Evolutionary conservation across 2,888 invertebrate species (phyloP).

Genomic region (Chrysodeixis includens): DNA sequence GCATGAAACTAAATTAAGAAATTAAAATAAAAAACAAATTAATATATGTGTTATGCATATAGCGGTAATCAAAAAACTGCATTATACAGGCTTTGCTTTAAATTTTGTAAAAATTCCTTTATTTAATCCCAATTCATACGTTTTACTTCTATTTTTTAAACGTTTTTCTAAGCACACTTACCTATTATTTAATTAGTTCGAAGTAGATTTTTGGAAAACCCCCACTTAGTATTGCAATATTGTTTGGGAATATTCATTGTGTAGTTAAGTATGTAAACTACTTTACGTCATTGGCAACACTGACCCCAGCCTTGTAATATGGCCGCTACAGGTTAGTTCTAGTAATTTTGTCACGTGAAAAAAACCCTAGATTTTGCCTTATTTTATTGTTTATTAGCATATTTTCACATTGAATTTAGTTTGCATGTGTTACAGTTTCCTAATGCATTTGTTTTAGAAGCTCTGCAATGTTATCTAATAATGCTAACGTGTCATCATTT

Average conservation of each 20-base stretch:
- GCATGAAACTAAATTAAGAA: too few species aligned
- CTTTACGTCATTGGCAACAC: slow-evolving; percentile 80
- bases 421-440: slow-evolving; percentile 59
- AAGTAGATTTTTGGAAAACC: not conserved
- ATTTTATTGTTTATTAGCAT: slow-evolving; percentile 59
- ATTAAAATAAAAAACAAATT: too few species aligned
- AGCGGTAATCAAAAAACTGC: too few species aligned
- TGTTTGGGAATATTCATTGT: slow-evolving; percentile 26
- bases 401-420: slow-evolving; percentile 60
- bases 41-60: too few species aligned
- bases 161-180: too few species aligned
- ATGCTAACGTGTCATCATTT: slow-evolving; percentile 89
- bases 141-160: too few species aligned
- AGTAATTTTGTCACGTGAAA: slow-evolving; percentile 88
- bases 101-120: too few species aligned
- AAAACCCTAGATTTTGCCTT: slow-evolving; percentile 64
- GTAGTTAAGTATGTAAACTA: slow-evolving; percentile 50
- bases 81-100: too few species aligned
- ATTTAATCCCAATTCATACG: too few species aligned
- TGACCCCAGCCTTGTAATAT: slow-evolving; percentile 90
- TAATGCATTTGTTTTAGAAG: slow-evolving; percentile 47
- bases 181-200: too few species aligned
- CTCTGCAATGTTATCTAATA: slow-evolving; percentile 76
- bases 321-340: slow-evolving; percentile 93
- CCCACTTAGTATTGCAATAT: not conserved